phyloP scores from a whole-genome alignment of 2,113 vertebrate genomes.

The Furnarius figulus region DNA sequence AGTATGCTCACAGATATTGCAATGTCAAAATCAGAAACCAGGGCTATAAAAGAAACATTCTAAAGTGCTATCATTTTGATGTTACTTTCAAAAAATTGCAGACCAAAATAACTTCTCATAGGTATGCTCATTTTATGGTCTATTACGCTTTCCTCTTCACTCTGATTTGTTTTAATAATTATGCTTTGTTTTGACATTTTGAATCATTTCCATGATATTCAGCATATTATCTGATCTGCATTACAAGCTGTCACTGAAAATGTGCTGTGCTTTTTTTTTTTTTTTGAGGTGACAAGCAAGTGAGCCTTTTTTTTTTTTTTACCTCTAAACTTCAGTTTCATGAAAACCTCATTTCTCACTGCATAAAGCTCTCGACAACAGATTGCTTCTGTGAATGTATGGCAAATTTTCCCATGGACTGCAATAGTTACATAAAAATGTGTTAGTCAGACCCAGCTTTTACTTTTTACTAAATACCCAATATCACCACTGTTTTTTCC shows the following conservation, averaged over 20 bases:
- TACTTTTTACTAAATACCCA: neutral
- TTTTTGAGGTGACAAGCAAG: slow-evolving; percentile 16
- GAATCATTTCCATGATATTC: slow-evolving; percentile 5
- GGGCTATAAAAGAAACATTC: neutral
- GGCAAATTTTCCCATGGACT: neutral
- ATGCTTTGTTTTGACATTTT: slow-evolving; percentile 54
- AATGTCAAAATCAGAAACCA: neutral
- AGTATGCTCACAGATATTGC: neutral
- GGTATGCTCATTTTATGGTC: slow-evolving; percentile 15
- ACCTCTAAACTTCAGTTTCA: neutral
- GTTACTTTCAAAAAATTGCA: neutral
- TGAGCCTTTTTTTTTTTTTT: neutral
- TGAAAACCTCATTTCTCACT: neutral
- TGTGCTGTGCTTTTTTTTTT: neutral
- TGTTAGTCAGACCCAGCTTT: neutral
- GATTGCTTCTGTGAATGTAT: neutral
- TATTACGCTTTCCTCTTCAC: neutral
- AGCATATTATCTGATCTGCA: neutral
- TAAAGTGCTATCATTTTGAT: neutral
- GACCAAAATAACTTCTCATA: slow-evolving; percentile 14
- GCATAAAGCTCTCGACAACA: neutral
- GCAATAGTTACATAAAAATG: neutral
- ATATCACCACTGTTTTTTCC: neutral
- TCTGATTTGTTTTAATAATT: slow-evolving; percentile 54
- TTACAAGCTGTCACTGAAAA: slow-evolving; percentile 51